Evolutionary conservation across 2,113 vertebrate genomes (phyloP).

Genomic region (Meleagris gallopavo): DNA sequence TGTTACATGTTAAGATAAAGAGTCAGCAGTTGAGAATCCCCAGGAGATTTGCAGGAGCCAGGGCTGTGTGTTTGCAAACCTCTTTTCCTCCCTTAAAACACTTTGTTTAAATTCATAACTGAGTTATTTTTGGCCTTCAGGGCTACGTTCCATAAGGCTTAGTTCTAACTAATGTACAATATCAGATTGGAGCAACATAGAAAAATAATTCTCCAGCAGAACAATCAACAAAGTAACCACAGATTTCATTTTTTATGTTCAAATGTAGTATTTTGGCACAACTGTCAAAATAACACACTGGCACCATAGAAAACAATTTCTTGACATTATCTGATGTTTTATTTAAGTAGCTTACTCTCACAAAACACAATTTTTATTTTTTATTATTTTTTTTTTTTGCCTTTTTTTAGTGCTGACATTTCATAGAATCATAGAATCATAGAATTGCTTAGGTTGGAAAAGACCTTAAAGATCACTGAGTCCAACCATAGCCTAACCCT

Average conservation of each 20-base stretch:
- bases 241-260: background rate
- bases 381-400: background rate
- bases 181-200: background rate
- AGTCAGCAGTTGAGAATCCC: constrained; percentile 70
- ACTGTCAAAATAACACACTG: background rate
- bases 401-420: background rate
- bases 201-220: background rate
- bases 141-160: constrained; percentile 34
- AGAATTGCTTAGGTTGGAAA: no score
- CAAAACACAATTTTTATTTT: background rate
- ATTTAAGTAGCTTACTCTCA: background rate
- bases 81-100: constrained; percentile 54
- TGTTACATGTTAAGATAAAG: constrained; percentile 76
- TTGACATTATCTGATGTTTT: background rate
- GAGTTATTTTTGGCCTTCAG: constrained; percentile 61
- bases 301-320: background rate
- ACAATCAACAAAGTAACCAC: background rate
- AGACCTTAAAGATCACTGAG: no score
- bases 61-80: constrained; percentile 56
- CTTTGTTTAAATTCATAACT: constrained; percentile 62
- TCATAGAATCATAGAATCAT: background rate
- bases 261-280: background rate
- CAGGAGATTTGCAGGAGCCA: constrained; percentile 57
- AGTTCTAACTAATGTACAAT: background rate
- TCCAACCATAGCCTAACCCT: no score